These are phyloP conservation scores for Ceratotherium simum DNA, from an alignment of 2,113 vertebrate species.

Conservation along the genomic window DNA sequence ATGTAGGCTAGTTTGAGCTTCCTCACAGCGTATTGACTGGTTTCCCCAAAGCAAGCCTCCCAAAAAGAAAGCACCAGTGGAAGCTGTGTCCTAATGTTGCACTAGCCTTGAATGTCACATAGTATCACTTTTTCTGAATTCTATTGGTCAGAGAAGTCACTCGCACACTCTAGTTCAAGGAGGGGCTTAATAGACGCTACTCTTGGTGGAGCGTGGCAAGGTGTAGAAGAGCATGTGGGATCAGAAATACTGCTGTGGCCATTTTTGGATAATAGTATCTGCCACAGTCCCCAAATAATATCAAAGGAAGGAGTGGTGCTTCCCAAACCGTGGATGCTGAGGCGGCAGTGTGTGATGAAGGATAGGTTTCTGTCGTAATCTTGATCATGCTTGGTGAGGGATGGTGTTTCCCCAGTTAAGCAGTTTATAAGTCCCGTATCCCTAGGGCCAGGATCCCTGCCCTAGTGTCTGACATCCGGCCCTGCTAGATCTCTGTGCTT, in stretches of 20 bases:
- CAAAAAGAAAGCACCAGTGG: neutral
- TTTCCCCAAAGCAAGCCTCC: neutral
- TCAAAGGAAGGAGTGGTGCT: neutral
- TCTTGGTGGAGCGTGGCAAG: neutral
- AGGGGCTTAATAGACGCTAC: neutral
- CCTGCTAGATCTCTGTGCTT: neutral
- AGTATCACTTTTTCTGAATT: neutral
- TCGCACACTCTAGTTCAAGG: neutral
- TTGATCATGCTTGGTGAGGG: neutral
- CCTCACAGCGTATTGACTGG: neutral
- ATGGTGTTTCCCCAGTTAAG: neutral
- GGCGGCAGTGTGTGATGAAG: neutral
- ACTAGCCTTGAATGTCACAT: neutral
- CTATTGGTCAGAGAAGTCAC: neutral
- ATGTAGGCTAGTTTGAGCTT: neutral
- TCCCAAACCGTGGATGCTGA: neutral
- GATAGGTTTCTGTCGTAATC: neutral
- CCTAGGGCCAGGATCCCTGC: neutral
- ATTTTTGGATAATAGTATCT: neutral
- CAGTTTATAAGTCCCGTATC: neutral
- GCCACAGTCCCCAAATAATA: neutral
- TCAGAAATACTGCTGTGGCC: neutral
- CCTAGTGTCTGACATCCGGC: neutral
- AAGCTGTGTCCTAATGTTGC: neutral
- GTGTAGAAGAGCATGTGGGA: neutral